Evolutionary conservation across 2,113 vertebrate species (phyloP), one percentile per base, ranked within the genome.

Genomic region (Nicator chloris): DNA sequence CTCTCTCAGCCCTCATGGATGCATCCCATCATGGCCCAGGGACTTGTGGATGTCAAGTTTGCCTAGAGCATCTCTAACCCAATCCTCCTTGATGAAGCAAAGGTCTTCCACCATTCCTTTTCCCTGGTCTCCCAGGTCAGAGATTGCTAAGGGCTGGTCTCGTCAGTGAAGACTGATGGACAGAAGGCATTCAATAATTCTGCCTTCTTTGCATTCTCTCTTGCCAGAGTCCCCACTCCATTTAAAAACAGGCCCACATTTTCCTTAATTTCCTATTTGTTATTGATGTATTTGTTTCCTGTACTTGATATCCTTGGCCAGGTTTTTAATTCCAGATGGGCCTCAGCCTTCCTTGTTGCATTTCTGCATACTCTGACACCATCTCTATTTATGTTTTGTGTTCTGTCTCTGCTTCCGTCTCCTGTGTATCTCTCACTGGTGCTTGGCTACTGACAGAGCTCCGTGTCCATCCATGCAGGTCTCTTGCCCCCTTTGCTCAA

Each of bases 71-170:
- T 30, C 33, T 66, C 28, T 73, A 73, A 73, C 20, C 15, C 33
- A 51, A n/a, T 39, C 37, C 15, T 82, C 33, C 45, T n/a, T 30
- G 23, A 60, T 0, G 0, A 66, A 45, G 23, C 2, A 0, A 4
- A 80, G 66, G 11, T 39, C 27, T 59, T 45, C 37, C 23, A 59
- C 18, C 22, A 51, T 39, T 59, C 5, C 27, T 72, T 33, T 37
- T 37, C 27, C 22, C 37, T 51, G 35, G 19, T 73, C 22, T 65
- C 15, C 50, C 39, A n/a, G 27, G 44, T 23, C 51, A 65, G 33
- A 73, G 22, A 33, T 51, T 33, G 10, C 7, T 33, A 31, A 44
- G 33, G 15, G 22, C 23, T 66, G 12, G 15, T 39, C 28, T 51
- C 51, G 22, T 39, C 60, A 65, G 44, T 44, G 37, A 72, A 59